Evolutionary conservation across 2,113 vertebrate species (phyloP).

Genomic region (Ptilorrhoa leucosticta): DNA sequence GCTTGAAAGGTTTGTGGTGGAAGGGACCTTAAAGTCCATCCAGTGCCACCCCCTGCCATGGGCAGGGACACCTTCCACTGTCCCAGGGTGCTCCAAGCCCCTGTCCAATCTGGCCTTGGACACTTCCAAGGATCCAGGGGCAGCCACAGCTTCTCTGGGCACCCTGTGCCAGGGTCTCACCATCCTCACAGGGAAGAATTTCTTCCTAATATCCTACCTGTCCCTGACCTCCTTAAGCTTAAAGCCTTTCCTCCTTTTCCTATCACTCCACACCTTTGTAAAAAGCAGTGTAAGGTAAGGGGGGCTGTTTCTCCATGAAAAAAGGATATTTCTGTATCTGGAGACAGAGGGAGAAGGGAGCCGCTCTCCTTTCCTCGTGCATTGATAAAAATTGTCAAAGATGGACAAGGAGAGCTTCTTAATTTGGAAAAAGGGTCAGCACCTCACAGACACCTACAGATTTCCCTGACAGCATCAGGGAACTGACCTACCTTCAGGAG

Average conservation of each 20-base stretch:
- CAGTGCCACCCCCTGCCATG: accelerated
- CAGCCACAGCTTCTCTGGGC: background rate
- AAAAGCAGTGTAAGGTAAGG: background rate
- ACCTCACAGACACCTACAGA: background rate
- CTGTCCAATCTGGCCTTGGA: accelerated
- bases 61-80: background rate
- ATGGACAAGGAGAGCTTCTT: background rate
- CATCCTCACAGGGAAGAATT: accelerated
- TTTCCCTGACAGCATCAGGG: background rate
- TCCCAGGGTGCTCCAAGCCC: background rate
- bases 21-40: accelerated
- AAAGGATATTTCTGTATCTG: background rate
- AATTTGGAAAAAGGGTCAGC: background rate
- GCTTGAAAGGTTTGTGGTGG: background rate
- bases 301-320: background rate
- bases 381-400: background rate
- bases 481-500: background rate
- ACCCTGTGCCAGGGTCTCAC: background rate
- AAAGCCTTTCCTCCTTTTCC: background rate
- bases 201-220: accelerated
- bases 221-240: background rate
- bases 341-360: background rate
- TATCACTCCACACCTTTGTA: background rate
- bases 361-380: background rate
- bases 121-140: background rate